Base-by-base conservation (phyloP, 2,888 invertebrate species). In the Dyspetes luteomarginatus region DNA sequence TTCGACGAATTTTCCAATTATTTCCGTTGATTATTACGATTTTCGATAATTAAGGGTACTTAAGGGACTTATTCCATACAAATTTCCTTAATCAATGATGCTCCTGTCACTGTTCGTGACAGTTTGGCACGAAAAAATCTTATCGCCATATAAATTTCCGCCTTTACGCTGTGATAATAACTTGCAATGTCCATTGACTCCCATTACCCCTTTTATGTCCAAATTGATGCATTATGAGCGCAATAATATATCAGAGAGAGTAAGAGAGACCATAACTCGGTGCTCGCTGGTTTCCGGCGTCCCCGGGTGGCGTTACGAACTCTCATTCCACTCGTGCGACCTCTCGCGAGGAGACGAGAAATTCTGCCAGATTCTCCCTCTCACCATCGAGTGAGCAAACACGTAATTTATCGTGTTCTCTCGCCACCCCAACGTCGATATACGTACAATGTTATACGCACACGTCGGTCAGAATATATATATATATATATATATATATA, bases 241-340 rank as follows among this genome's bases (percentile, higher is more conserved):
- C 15, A n/a, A 22, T 50, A 4, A 60, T 72, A 41, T 50, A 72
- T 62, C 60, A 64, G 17, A 12, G 71, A 26, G 72, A 67, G 69
- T 58, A 15, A 12, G 71, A 26, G 72, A 67, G 69, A 67, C 72
- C 45, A 80, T 76, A 80, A 80, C 76, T 80, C 72, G 80, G 71
- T 71, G 65, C 26, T 36, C 26, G 45, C 56, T 72, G 52, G 76
- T 80, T 76, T 80, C 72, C 80, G 72, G 55, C 24, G 75, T 67
- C 48, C 76, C 77, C 15, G 17, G 58, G 50, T 36, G 67, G 60
- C 80, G 72, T 80, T 72, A 76, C 72, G 36, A 68, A 67, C 26
- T 62, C 76, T 55, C 65, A 36, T 60, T 65, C 56, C 69, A 56
- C 17, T 9, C 68, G 26, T 26, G 24, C 55, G 9, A 15, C 22